Evolutionary conservation across 2,888 invertebrate genomes (phyloP), one percentile per base, ranked within the genome.

Genomic region (Trichacis sp.): DNA sequence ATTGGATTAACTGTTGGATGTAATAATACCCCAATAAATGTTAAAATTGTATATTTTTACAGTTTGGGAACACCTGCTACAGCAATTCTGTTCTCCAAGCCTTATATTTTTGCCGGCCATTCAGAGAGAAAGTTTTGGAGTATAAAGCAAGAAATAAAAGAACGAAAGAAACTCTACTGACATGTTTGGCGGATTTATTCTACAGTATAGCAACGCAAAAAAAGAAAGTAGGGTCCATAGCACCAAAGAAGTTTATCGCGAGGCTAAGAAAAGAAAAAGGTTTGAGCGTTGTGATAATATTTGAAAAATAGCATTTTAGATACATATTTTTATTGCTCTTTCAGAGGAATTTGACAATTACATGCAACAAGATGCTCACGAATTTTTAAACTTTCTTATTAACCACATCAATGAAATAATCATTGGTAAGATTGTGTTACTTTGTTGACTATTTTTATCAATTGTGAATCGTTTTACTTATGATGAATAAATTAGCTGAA

Each of bases 61-160:
- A 95, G 94, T 99, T 99, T 88, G 99, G 99, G 74, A 99, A 99
- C 87, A 99, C 99, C 24, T 99, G 99, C 87, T 99, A 99, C 85
- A 98, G 98, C 85, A 99, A 99, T 87, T 98, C 98, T 43, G 99
- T 99, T 74, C 89, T 99, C 71, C 99, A 99, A 90, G 99, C 99
- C 24, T 88, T 99, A 71, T 99, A 99, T 85, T 99, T 99, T 86
- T 99, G 99, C 87, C 94, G 96, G 81, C 99, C 99, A 63, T 99
- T 99, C 85, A 90, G 99, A 84, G 99, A 99, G 80, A 97, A 96
- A 87, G 97, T 99, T 52, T 88, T 99, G 69, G 97, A 97, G 84
- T 99, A 99, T 85, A 98, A 98, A 86, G 95, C 95, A 20, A 95
- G 95, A 84, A 96, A 96, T 81, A 96, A 96, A 84, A 87, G 96